Conservation (phyloP, 2,113 vertebrate species). For the Varanus salvator region DNA sequence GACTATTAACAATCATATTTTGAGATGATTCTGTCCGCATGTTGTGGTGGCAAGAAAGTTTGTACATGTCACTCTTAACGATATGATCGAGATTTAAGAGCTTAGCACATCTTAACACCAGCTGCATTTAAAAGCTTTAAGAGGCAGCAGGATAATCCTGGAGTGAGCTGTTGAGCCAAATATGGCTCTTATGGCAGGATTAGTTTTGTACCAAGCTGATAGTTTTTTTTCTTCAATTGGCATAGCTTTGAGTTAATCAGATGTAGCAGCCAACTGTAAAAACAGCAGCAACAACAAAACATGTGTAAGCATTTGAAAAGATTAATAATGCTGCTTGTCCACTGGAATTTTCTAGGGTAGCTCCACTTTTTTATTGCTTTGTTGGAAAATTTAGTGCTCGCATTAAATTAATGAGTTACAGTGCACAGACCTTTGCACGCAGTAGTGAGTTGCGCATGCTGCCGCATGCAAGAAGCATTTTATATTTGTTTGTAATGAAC, state of each 20-base stretch:
- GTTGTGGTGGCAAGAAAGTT: constrained; percentile 36
- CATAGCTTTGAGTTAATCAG: not conserved
- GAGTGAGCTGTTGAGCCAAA: constrained; percentile 54
- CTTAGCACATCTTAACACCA: constrained; percentile 44
- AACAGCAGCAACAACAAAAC: not conserved
- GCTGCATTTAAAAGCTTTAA: constrained; percentile 50
- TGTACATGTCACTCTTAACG: constrained; percentile 54
- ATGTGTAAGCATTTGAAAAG: not conserved
- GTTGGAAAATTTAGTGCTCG: not conserved
- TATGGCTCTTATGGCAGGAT: constrained; percentile 39
- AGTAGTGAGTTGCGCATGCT: not conserved
- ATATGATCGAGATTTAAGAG: constrained; percentile 56
- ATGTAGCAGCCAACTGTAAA: not conserved
- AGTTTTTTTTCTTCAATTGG: not conserved
- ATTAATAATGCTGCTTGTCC: not conserved
- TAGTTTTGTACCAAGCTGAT: not conserved
- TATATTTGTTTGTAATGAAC: not conserved
- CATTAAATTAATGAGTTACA: not conserved
- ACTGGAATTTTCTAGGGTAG: not conserved
- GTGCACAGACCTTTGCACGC: not conserved
- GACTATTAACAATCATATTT: not conserved
- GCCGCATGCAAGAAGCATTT: not conserved
- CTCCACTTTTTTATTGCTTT: not conserved
- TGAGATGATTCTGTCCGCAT: constrained; percentile 3
- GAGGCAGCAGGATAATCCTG: constrained; percentile 32